Conservation (phyloP, 2,113 vertebrate species). For the Caretta caretta region DNA sequence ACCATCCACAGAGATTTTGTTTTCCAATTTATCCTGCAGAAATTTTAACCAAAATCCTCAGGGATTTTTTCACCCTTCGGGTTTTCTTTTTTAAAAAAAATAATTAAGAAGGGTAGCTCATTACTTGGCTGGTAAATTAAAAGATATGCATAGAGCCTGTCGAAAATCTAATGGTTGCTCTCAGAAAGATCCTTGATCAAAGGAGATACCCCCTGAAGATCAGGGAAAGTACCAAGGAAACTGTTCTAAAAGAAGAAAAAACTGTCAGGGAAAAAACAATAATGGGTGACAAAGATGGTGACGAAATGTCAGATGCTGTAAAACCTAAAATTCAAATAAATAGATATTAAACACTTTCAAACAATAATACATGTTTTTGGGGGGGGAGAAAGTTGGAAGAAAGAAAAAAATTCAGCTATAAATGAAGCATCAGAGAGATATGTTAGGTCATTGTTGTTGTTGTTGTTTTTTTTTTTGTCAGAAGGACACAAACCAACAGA, state of each 20-base stretch:
- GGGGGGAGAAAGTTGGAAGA: not conserved
- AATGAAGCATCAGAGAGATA: not conserved
- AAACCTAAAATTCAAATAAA: conserved; percentile 26
- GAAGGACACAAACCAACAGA: not conserved
- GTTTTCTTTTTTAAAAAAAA: conserved; percentile 32
- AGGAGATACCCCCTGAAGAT: not conserved
- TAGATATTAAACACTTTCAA: not conserved
- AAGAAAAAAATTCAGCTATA: not conserved
- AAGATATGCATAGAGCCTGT: conserved; percentile 38
- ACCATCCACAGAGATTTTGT: conserved; percentile 73
- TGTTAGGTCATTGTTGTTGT: not conserved
- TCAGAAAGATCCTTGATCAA: conserved; percentile 5
- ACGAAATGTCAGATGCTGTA: conserved; percentile 10
- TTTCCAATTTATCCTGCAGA: conserved; percentile 72
- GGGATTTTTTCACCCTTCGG: conserved; percentile 31
- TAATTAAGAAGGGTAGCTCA: conserved; percentile 54
- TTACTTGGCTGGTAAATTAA: conserved; percentile 46
- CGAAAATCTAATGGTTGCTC: conserved; percentile 35
- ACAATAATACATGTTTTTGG: not conserved
- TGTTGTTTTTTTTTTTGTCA: not conserved
- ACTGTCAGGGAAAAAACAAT: conserved; percentile 40
- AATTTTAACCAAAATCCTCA: conserved; percentile 60
- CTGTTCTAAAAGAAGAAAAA: not conserved
- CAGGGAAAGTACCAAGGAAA: conserved; percentile 5
- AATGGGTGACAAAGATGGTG: not conserved